These are phyloP conservation scores for Sisor rabdophorus DNA, from an alignment of 2,113 vertebrate genomes.

Conservation along the genomic window DNA sequence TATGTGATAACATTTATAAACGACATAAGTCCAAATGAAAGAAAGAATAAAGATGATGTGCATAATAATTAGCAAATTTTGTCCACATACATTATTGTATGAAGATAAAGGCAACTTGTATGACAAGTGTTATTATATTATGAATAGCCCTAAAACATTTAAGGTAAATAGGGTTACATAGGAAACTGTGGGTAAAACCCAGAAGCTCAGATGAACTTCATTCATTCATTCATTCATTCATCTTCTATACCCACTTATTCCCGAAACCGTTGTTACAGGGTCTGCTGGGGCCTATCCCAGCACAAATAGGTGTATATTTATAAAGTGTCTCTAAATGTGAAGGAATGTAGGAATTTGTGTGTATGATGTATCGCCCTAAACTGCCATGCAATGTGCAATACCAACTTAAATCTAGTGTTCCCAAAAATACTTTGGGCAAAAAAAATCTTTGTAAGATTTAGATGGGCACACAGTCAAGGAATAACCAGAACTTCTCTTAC, in stretches of 20 bases:
- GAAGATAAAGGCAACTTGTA: background rate
- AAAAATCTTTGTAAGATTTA: background rate
- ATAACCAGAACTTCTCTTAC: background rate
- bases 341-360: background rate
- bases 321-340: background rate
- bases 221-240: slow-evolving; percentile 70
- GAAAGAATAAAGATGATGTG: slow-evolving; percentile 6
- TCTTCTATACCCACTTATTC: slow-evolving; percentile 54
- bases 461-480: background rate
- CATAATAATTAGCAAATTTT: slow-evolving; percentile 9
- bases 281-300: background rate
- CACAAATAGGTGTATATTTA: too few relatives aligned
- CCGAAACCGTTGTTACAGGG: slow-evolving; percentile 2
- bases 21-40: background rate
- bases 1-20: background rate
- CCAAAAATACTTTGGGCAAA: background rate
- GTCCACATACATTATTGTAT: slow-evolving; percentile 3
- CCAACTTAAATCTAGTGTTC: background rate
- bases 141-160: slow-evolving; percentile 26
- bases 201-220: slow-evolving; percentile 60
- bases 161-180: slow-evolving; percentile 38
- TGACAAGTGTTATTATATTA: slow-evolving; percentile 15
- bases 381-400: background rate
- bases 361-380: too few relatives aligned
- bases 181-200: slow-evolving; percentile 61